Base-by-base conservation (phyloP, 2,888 invertebrate genomes). In the Ornithoptera priamus region DNA sequence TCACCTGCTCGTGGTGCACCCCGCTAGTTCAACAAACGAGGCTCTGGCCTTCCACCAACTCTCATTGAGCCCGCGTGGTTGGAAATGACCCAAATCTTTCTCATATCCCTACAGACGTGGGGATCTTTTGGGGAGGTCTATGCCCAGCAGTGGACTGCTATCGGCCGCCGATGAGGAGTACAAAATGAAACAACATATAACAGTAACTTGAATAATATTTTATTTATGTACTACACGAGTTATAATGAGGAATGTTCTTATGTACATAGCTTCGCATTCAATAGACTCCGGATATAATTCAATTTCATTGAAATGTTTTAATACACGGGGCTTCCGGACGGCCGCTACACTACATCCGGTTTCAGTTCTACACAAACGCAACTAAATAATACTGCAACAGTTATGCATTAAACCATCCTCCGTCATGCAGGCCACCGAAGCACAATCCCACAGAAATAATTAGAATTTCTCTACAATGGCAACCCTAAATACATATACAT, bases 141-240 rank as follows among this genome's bases (percentile, higher is more conserved):
- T 30, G 30, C 3, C 30, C 30, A 30, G 30, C 30, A 30, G 30
- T 30, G 30, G 30, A 30, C 30, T 30, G 3, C 30, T 30, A 30
- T 30, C 30, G 3, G 0, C 30, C 3, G 30, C 2, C 30, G 30
- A 30, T 5, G 30, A 30, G 30, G 30, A 30, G 58, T 8, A 6
- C 6, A 24, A 81, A 88, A 85, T 82, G 80, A 91, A 90, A 90
- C 86, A 75, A 78, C 76, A 74, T 77, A 61, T 82, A 92, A 92
- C 92, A 92, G 91, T 92, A 92, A 92, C 91, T 92, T 89, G 90
- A 90, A 92, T 92, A 91, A 92, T 92, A 90, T 92, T 89, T 92
- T 90, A 92, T 92, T 30, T 92, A 92, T 92, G 89, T 91, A 92
- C 93, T 93, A 93, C 92, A 89, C 90, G 87, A 92, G 88, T 92